A percentile compares a stretch with the other conserved stretches of the same genome.
Evolutionary conservation across 2,888 invertebrate species (phyloP).

Genomic region (Lycocerus yunnanus): DNA sequence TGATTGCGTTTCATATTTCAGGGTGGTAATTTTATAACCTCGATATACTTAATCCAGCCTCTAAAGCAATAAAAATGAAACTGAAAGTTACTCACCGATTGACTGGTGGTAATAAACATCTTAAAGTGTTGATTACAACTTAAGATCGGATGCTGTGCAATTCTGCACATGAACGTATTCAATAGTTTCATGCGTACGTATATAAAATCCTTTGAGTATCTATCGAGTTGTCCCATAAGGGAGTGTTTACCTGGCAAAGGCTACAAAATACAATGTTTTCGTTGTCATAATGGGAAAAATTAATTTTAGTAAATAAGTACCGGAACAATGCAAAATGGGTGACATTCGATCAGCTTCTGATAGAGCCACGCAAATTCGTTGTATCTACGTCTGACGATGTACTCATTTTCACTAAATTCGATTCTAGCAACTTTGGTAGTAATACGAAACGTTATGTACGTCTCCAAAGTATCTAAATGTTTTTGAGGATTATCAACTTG

Average conservation of each 20-base stretch:
- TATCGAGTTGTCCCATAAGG: slow-evolving; percentile 67
- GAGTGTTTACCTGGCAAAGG: slow-evolving; percentile 74
- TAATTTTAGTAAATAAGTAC: slow-evolving; percentile 53
- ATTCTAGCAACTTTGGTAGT: slow-evolving; percentile 69
- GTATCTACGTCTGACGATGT: slow-evolving; percentile 68
- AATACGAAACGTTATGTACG: slow-evolving; percentile 71
- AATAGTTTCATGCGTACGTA: slow-evolving; percentile 67
- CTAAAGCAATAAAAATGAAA: too few relatives aligned
- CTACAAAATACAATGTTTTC: slow-evolving; percentile 55
- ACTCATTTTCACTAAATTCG: slow-evolving; percentile 67
- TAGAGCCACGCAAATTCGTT: slow-evolving; percentile 75
- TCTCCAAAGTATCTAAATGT: slow-evolving; percentile 71
- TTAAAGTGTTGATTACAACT: slow-evolving; percentile 68
- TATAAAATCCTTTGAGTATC: slow-evolving; percentile 74
- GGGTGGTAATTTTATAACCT: too few relatives aligned
- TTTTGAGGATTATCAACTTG: slow-evolving; percentile 75
- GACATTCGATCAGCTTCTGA: slow-evolving; percentile 66
- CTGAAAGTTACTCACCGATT: slow-evolving; percentile 58
- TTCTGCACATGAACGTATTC: slow-evolving; percentile 66
- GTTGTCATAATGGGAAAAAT: background rate
- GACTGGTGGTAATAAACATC: slow-evolving; percentile 68
- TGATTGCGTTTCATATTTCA: too few relatives aligned
- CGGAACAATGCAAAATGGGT: slow-evolving; percentile 70
- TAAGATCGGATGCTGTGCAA: slow-evolving; percentile 71
- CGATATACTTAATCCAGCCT: too few relatives aligned